These are phyloP conservation scores for Clinocottus analis DNA, from an alignment of 2,113 vertebrate species.

Conservation along the genomic window DNA sequence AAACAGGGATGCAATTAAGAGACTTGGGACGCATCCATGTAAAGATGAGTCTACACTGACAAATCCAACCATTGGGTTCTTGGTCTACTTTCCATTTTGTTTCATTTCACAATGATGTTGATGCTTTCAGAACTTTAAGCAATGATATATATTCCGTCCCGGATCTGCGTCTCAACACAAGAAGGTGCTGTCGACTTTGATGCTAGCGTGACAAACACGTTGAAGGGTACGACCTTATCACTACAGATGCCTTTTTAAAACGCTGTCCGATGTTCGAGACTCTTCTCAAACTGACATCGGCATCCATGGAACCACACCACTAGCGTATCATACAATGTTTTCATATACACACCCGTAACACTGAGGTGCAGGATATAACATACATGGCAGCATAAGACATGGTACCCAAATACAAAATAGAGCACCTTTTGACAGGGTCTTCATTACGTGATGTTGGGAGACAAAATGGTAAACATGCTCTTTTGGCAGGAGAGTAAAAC, in stretches of 20 bases:
- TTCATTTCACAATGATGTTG: neutral
- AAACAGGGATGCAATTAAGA: too few species aligned
- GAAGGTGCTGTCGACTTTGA: neutral
- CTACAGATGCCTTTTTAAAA: neutral
- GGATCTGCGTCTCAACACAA: neutral
- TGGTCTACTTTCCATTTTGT: neutral
- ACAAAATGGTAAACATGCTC: neutral
- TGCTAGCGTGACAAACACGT: neutral
- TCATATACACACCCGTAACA: neutral
- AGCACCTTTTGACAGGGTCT: neutral
- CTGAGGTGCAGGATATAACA: neutral
- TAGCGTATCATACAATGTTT: too few species aligned
- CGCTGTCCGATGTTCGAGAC: neutral
- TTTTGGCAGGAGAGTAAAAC: constrained; percentile 1
- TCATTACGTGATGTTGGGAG: neutral
- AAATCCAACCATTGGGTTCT: neutral
- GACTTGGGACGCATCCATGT: too few species aligned
- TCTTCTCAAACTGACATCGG: neutral
- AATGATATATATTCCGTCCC: neutral
- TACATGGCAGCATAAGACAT: neutral
- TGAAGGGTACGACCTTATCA: neutral
- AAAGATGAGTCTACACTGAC: neutral
- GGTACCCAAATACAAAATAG: neutral
- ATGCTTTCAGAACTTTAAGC: neutral
- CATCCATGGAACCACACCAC: neutral